phyloP scores from a whole-genome alignment of 2,113 vertebrate genomes.

The Oplegnathus fasciatus region DNA sequence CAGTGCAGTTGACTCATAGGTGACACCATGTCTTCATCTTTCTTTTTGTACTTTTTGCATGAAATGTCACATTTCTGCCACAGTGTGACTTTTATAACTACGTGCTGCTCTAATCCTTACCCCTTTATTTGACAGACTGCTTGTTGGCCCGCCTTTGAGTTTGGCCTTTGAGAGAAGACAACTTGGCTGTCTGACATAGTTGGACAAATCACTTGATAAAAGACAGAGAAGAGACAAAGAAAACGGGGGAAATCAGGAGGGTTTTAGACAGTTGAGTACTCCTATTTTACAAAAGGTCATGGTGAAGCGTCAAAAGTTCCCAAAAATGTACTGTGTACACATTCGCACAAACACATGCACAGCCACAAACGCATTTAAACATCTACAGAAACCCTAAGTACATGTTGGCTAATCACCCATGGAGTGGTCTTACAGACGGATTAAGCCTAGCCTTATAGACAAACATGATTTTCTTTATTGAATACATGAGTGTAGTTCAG shows the following conservation, averaged over 20 bases:
- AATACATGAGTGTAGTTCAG: conserved; percentile 16
- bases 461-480: conserved; percentile 19
- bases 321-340: not conserved
- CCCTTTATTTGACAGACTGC: not conserved
- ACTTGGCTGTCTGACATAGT: not conserved
- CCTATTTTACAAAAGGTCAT: not conserved
- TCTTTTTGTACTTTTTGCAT: not conserved
- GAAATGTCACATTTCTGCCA: not conserved
- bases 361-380: not conserved
- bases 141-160: not conserved
- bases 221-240: not conserved
- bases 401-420: conserved; percentile 6
- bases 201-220: not conserved
- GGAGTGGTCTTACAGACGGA: conserved; percentile 19
- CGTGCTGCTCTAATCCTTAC: not conserved
- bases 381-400: not conserved
- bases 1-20: not conserved
- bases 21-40: not conserved
- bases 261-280: not conserved
- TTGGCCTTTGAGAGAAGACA: conserved; percentile 1
- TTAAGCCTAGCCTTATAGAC: conserved; percentile 16
- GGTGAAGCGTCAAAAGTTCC: not conserved
- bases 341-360: not conserved
- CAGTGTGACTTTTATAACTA: not conserved
- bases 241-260: not conserved